Evolutionary conservation across 2,113 vertebrate species (phyloP).

Genomic region (Solenodon paradoxus): DNA sequence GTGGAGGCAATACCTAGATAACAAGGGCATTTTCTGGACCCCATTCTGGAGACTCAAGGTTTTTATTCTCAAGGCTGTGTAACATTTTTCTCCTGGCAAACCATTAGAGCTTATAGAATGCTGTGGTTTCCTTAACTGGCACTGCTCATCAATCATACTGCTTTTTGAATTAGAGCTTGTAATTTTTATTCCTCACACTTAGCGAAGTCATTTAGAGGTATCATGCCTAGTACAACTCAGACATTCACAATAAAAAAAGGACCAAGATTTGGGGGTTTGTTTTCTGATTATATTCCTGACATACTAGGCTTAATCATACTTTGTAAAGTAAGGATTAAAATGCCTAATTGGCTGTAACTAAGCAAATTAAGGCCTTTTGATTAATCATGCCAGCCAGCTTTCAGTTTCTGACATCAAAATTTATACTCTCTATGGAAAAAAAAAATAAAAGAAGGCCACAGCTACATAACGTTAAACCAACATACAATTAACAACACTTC

Average conservation of each 20-base stretch:
- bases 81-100: slow-evolving; percentile 28
- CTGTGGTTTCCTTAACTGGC: not conserved
- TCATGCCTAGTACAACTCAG: not conserved
- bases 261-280: not conserved
- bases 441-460: slow-evolving; percentile 63
- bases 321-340: slow-evolving; percentile 72
- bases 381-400: slow-evolving; percentile 76
- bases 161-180: not conserved
- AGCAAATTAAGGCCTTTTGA: slow-evolving; percentile 71
- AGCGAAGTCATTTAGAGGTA: not conserved
- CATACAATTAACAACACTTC: slow-evolving; percentile 81
- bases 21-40: not conserved
- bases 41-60: not conserved
- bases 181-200: slow-evolving; percentile 40
- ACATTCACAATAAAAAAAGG: not conserved
- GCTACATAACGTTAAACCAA: slow-evolving; percentile 77
- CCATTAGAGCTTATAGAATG: not conserved
- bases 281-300: slow-evolving; percentile 63
- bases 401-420: slow-evolving; percentile 74
- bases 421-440: slow-evolving; percentile 66
- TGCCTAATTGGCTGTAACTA: slow-evolving; percentile 73
- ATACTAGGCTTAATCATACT: slow-evolving; percentile 73
- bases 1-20: not conserved
- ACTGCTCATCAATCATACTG: not conserved
- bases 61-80: not conserved